Conservation (phyloP, 2,113 vertebrate genomes). For the Leptobrachium leishanense region DNA sequence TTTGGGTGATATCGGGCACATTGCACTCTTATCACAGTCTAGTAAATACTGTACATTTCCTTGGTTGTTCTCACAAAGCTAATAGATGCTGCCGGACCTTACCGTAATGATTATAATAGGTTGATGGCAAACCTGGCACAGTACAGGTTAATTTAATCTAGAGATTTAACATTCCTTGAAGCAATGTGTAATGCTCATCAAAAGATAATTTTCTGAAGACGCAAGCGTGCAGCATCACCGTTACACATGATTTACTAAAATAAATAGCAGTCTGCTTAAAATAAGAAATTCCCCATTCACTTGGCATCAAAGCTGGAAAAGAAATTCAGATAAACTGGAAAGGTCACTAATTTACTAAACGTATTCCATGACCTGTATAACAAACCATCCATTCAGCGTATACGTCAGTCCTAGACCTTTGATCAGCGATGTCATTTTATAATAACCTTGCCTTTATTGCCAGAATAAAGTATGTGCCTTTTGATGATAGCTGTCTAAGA, state of each 20-base stretch:
- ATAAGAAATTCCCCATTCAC: conserved; percentile 11
- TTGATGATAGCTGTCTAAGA: conserved; percentile 26
- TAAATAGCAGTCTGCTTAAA: conserved; percentile 14
- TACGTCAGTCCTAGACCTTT: conserved; percentile 5
- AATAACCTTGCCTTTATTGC: conserved; percentile 18
- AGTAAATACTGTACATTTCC: no score
- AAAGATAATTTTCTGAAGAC: conserved; percentile 1
- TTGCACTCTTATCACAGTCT: no score
- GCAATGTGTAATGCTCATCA: not conserved
- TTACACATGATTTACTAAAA: conserved; percentile 30
- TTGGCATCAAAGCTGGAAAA: conserved; percentile 20
- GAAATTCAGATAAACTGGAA: conserved; percentile 25
- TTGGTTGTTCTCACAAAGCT: no score
- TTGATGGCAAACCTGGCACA: no score
- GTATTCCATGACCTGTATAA: conserved; percentile 11
- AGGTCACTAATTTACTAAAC: conserved; percentile 38
- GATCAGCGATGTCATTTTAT: conserved; percentile 23
- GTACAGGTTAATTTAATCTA: not conserved
- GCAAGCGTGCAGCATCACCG: not conserved
- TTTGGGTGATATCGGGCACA: no score
- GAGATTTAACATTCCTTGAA: not conserved
- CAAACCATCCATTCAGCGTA: conserved; percentile 31
- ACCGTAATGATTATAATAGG: no score
- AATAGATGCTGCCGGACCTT: no score
- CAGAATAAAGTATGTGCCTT: conserved; percentile 14